These are phyloP conservation scores for Helleia helle DNA, from an alignment of 2,888 invertebrate species.

Conservation along the genomic window DNA sequence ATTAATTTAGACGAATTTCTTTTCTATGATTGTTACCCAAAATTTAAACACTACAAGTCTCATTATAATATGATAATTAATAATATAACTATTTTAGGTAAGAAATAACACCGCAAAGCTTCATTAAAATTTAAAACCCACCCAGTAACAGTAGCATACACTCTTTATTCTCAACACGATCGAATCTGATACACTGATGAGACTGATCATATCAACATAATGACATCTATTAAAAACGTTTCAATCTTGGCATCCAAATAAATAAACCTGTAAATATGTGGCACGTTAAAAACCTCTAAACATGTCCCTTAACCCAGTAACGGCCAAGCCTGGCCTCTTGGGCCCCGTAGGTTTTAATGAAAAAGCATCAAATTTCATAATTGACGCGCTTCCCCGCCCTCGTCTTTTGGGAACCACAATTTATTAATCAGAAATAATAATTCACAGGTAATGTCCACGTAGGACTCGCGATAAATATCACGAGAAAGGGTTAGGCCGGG, in stretches of 20 bases:
- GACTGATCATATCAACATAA: no score
- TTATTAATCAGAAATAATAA: conserved; percentile 75
- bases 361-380: conserved; percentile 69
- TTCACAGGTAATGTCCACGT: conserved; percentile 65
- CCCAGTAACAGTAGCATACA: no score
- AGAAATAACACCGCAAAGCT: no score
- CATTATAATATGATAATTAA: no score
- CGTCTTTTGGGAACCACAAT: conserved; percentile 55
- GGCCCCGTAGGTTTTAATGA: conserved; percentile 59
- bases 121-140: no score
- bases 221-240: no score
- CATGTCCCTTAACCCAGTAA: conserved; percentile 38
- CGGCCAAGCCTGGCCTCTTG: conserved; percentile 36
- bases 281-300: conserved; percentile 24
- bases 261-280: neutral
- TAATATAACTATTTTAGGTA: no score
- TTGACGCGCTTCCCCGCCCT: conserved; percentile 50
- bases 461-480: conserved; percentile 42
- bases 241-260: neutral
- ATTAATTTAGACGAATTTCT: no score
- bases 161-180: no score
- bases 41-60: no score
- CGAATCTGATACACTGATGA: no score
- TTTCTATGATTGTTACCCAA: no score
- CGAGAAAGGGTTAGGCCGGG: conserved; percentile 42